phyloP scores from a whole-genome alignment of 2,797 vertebrate genomes.

The Geotrypetes seraphini region DNA sequence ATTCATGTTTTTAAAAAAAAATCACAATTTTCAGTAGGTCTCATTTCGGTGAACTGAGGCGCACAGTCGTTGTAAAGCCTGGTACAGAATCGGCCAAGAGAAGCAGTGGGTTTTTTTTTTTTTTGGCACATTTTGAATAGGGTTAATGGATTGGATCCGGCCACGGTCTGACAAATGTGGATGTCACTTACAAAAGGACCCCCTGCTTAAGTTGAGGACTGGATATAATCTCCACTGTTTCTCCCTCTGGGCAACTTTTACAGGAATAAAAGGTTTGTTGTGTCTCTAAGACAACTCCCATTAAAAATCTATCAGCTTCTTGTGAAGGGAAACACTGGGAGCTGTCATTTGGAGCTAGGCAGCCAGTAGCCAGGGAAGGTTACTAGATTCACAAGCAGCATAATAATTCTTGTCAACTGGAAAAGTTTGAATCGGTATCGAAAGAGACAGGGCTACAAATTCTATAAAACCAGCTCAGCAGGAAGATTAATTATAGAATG shows the following conservation, averaged over 20 bases:
- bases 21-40: no score
- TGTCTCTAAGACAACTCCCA: slow-evolving; percentile 2
- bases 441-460: background rate
- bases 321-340: slow-evolving; percentile 20
- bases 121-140: background rate
- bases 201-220: background rate
- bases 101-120: no score
- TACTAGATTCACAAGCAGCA: slow-evolving; percentile 19
- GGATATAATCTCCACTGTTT: background rate
- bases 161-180: background rate
- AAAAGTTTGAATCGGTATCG: background rate
- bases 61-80: no score
- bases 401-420: background rate
- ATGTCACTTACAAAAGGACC: slow-evolving; percentile 1
- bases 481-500: no score
- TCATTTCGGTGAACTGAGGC: no score
- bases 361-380: slow-evolving; percentile 10
- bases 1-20: no score
- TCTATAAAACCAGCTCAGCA: background rate
- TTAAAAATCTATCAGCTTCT: slow-evolving; percentile 17
- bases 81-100: no score
- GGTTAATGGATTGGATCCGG: slow-evolving; percentile 5
- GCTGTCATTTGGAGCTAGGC: slow-evolving; percentile 23
- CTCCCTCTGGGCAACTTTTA: slow-evolving; percentile 1
- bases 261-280: slow-evolving; percentile 12